Percentiles rank a stretch among this genome's conserved stretches.
These are phyloP conservation scores for Gymnopithys bicolor DNA, from an alignment of 2,797 vertebrate species.

Conservation along the genomic window DNA sequence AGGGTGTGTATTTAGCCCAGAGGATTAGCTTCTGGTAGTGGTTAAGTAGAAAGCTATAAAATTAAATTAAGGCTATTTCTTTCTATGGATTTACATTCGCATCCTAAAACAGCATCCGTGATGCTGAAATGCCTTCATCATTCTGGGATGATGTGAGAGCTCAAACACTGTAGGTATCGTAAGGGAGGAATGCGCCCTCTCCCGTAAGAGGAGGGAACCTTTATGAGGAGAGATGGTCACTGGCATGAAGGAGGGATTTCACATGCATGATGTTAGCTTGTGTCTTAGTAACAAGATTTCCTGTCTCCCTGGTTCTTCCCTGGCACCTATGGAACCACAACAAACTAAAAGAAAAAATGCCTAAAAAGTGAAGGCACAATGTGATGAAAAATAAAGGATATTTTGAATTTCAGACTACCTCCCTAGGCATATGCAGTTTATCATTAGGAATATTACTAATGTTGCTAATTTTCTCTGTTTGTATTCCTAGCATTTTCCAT, in stretches of 20 bases:
- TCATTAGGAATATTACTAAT: not conserved
- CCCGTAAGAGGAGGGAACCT: constrained; percentile 3
- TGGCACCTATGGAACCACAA: not conserved
- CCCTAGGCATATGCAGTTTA: not conserved
- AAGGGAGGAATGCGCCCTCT: constrained; percentile 6
- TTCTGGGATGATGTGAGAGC: not conserved
- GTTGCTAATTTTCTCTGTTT: not conserved
- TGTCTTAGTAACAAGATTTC: not conserved
- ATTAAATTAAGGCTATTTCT: not conserved
- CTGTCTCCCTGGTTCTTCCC: not conserved
- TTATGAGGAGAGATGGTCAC: not conserved
- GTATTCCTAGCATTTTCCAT: not conserved
- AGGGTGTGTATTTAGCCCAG: not conserved
- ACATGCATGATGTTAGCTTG: not conserved
- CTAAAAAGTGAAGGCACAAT: not conserved
- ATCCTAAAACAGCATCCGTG: not conserved
- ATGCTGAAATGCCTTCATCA: not conserved
- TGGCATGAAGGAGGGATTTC: not conserved
- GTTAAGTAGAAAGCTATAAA: not conserved
- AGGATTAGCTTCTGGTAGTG: not conserved
- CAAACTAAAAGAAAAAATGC: not conserved
- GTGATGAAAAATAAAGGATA: not conserved
- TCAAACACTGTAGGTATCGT: not conserved
- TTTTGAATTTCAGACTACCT: not conserved
- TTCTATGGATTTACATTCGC: not conserved